phyloP scores from a whole-genome alignment of 1,140 invertebrate genomes.

The Ceratitis capitata region DNA sequence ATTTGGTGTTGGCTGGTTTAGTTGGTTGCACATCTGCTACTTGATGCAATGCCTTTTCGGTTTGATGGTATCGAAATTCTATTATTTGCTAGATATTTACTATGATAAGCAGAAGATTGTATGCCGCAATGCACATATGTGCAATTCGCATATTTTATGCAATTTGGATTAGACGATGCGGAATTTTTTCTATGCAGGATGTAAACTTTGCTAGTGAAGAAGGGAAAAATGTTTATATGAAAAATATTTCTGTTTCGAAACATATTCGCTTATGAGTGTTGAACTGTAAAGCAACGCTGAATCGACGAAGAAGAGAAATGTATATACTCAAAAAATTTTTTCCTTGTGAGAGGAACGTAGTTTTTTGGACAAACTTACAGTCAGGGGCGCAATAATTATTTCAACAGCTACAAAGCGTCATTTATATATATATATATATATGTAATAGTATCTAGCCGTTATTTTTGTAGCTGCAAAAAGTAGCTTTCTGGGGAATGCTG shows the following conservation, averaged over 20 bases:
- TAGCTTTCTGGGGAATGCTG: no score
- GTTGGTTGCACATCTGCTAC: not conserved
- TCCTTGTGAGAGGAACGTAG: no score
- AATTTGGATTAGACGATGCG: not conserved
- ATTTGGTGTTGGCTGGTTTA: not conserved
- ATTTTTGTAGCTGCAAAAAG: no score
- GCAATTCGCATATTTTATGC: not conserved
- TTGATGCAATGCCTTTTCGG: not conserved
- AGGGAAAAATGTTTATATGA: not conserved
- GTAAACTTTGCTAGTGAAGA: not conserved
- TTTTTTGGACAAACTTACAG: no score
- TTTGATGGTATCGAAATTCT: not conserved
- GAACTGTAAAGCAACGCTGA: no score
- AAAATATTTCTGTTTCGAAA: no score
- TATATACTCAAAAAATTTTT: no score
- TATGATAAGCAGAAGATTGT: not conserved
- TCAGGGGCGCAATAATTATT: no score
- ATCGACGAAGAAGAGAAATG: not conserved
- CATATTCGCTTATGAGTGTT: no score
- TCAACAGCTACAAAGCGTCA: no score
- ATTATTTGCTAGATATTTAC: not conserved
- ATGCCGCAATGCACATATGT: not conserved
- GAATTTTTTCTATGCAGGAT: not conserved
- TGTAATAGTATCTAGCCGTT: no score
- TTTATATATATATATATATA: no score